Conservation (phyloP, 2,888 invertebrate species). For the Phalera bucephala region DNA sequence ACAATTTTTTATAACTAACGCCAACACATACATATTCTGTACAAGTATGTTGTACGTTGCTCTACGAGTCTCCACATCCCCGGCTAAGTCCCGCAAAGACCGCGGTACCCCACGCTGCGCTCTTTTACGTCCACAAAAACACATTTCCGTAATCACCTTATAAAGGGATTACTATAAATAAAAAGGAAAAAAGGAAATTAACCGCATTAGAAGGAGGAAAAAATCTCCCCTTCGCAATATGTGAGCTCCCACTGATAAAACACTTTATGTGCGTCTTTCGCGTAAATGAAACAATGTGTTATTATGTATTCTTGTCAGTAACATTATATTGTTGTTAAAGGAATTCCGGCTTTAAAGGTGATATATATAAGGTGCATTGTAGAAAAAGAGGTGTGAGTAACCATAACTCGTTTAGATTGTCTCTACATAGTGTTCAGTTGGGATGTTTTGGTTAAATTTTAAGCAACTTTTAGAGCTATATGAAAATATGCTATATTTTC, state of each 20-base stretch:
- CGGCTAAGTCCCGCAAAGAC: conserved; percentile 52
- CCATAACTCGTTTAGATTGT: too few species aligned
- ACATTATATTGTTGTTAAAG: conserved; percentile 24
- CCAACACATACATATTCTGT: too few species aligned
- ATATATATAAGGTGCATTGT: background rate
- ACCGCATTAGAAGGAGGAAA: conserved; percentile 79
- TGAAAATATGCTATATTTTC: too few species aligned
- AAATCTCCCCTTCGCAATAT: conserved; percentile 79
- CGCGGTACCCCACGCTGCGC: conserved; percentile 72
- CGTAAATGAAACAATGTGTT: conserved; percentile 76
- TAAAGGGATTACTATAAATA: conserved; percentile 84
- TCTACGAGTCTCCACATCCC: conserved; percentile 11
- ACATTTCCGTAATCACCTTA: conserved; percentile 84
- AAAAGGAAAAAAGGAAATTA: conserved; percentile 83
- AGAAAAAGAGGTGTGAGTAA: too few species aligned
- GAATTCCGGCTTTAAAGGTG: conserved; percentile 30
- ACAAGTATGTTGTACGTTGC: background rate
- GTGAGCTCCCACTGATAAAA: conserved; percentile 81
- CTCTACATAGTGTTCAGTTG: too few species aligned
- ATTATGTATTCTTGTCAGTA: conserved; percentile 62
- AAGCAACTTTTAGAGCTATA: too few species aligned
- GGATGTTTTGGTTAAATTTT: too few species aligned
- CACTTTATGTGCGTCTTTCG: conserved; percentile 70
- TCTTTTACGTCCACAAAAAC: conserved; percentile 81
- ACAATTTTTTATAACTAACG: too few species aligned